phyloP scores from a whole-genome alignment of 2,888 invertebrate species.

The Volucella zonaria region DNA sequence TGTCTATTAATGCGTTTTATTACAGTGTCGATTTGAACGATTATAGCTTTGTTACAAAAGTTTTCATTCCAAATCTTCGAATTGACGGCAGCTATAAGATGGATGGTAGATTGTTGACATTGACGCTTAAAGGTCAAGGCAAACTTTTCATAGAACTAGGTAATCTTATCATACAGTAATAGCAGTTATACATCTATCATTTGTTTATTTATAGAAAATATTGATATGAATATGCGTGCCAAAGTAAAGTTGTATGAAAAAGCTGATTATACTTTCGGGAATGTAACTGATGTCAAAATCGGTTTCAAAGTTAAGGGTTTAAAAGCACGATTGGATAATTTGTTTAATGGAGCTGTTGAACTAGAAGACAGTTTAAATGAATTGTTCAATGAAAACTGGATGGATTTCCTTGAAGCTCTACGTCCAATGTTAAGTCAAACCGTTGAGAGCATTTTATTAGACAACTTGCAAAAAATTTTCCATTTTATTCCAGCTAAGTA shows the following conservation, averaged over 20 bases:
- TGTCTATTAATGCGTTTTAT: no score
- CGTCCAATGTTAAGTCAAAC: constrained; percentile 86
- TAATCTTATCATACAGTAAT: constrained; percentile 84
- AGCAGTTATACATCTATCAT: constrained; percentile 75
- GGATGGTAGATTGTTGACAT: constrained; percentile 86
- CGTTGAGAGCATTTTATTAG: constrained; percentile 86
- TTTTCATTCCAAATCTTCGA: constrained; percentile 86
- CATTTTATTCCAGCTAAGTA: constrained; percentile 87
- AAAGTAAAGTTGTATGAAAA: constrained; percentile 85
- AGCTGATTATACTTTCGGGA: constrained; percentile 85
- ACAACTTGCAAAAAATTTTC: constrained; percentile 85
- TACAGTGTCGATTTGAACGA: constrained; percentile 85
- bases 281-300: constrained; percentile 85
- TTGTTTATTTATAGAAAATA: constrained; percentile 83
- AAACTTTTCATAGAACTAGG: constrained; percentile 85
- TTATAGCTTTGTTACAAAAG: constrained; percentile 86
- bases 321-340: constrained; percentile 86
- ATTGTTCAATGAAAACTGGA: constrained; percentile 87
- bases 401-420: constrained; percentile 86
- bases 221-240: constrained; percentile 85
- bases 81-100: constrained; percentile 88
- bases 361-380: constrained; percentile 87
- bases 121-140: constrained; percentile 87
- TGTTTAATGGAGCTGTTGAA: constrained; percentile 87
- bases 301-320: constrained; percentile 86